Evolutionary conservation across 92 coral and sea anemone genomes (phyloP).

Genomic region (Ricordea florida): DNA sequence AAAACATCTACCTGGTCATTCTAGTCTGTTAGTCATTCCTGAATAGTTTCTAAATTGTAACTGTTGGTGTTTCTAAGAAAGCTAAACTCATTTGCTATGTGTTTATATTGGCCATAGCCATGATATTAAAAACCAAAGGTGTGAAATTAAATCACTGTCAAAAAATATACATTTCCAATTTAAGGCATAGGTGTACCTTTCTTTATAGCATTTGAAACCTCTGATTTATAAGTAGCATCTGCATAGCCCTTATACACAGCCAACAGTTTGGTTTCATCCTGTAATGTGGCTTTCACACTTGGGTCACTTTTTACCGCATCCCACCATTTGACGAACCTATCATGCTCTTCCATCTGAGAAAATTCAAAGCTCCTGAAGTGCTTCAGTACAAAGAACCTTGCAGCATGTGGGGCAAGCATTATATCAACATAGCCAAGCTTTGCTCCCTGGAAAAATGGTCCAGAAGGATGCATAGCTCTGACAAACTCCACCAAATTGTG

Average conservation of each 20-base stretch:
- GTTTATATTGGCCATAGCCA: no score
- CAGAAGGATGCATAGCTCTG: constrained; percentile 61
- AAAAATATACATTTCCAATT: no score
- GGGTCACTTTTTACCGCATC: constrained; percentile 54
- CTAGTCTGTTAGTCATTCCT: no score
- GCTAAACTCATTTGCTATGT: no score
- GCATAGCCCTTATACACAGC: constrained; percentile 49
- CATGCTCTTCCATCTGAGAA: constrained; percentile 50
- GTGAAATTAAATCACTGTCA: no score
- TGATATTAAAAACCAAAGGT: no score
- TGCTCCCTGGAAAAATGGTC: constrained; percentile 64
- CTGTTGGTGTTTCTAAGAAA: no score
- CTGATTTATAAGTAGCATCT: constrained; percentile 42
- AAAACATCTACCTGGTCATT: no score
- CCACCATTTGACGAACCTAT: constrained; percentile 72
- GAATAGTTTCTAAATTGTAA: no score
- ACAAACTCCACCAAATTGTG: constrained; percentile 41
- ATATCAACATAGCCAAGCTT: constrained; percentile 71
- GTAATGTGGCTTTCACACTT: constrained; percentile 48
- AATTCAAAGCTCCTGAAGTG: constrained; percentile 67
- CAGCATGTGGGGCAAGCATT: constrained; percentile 64
- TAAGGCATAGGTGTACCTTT: constrained; percentile 60
- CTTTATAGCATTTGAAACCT: constrained; percentile 54
- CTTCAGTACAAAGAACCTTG: constrained; percentile 52
- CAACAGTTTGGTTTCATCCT: constrained; percentile 28